Evolutionary conservation across 2,113 vertebrate species (phyloP).

Genomic region (Aldabrachelys gigantea): DNA sequence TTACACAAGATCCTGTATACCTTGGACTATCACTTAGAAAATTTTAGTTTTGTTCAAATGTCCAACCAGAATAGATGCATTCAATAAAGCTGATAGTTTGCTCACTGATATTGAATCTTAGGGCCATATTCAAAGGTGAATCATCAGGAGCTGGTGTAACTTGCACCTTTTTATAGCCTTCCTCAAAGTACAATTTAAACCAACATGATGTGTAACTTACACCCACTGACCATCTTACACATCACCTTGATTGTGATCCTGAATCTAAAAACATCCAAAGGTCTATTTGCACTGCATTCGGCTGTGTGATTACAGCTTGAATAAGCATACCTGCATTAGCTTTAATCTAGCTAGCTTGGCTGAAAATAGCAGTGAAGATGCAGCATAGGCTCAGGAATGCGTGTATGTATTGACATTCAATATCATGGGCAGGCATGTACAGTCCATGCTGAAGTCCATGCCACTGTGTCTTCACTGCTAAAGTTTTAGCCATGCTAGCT

Average conservation of each 20-base stretch:
- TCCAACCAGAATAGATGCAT: background rate
- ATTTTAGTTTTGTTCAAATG: background rate
- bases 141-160: background rate
- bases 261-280: background rate
- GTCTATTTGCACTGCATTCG: too few species aligned
- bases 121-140: background rate
- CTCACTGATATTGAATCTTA: background rate
- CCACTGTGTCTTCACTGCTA: too few species aligned
- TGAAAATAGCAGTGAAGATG: too few species aligned
- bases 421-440: too few species aligned
- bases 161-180: background rate
- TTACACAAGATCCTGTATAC: background rate
- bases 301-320: too few species aligned
- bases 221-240: background rate
- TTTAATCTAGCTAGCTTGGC: too few species aligned
- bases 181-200: background rate
- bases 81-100: background rate
- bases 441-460: too few species aligned
- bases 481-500: too few species aligned
- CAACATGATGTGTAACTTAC: background rate
- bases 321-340: too few species aligned
- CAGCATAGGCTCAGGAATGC: too few species aligned
- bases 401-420: too few species aligned
- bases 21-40: conserved; percentile 5
- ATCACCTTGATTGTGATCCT: background rate